Percentiles rank a stretch among this genome's conserved stretches.
phyloP scores from a whole-genome alignment of 2,888 invertebrate species.

The Eudasyphora cyanicolor region DNA sequence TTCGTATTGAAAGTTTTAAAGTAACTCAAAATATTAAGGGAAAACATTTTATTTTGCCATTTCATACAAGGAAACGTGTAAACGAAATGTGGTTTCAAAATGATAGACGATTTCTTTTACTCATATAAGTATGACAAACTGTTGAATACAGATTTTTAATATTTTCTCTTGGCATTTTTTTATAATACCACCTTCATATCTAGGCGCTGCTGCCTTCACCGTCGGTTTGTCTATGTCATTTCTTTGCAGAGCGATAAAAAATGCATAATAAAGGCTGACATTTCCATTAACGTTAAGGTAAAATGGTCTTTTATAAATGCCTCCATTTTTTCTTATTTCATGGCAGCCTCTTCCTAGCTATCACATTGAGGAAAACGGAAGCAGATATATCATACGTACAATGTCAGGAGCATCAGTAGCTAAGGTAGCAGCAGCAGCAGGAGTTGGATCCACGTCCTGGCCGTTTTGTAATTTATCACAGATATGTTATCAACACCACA shows the following conservation, averaged over 20 bases:
- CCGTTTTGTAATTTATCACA: slow-evolving; percentile 60
- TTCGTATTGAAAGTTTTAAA: background rate
- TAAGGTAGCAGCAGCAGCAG: background rate
- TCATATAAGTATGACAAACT: background rate
- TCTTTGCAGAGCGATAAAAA: slow-evolving; percentile 1
- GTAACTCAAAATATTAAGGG: background rate
- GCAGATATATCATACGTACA: background rate
- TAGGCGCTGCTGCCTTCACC: background rate
- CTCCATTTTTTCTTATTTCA: background rate
- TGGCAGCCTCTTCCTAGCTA: background rate
- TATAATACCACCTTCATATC: background rate
- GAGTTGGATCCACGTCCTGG: slow-evolving; percentile 6
- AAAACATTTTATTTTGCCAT: background rate
- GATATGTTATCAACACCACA: slow-evolving; percentile 62
- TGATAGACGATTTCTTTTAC: no score
- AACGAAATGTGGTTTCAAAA: no score
- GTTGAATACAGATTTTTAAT: slow-evolving; percentile 3
- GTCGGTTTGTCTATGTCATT: background rate
- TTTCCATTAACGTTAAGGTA: slow-evolving; percentile 33
- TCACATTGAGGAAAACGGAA: background rate
- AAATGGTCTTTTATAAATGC: slow-evolving; percentile 25
- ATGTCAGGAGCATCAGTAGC: background rate
- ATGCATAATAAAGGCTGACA: slow-evolving; percentile 29
- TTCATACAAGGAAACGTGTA: background rate
- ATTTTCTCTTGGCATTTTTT: background rate